Base-by-base conservation (phyloP, 1,140 invertebrate genomes). In the Hypsibius dujardini region DNA sequence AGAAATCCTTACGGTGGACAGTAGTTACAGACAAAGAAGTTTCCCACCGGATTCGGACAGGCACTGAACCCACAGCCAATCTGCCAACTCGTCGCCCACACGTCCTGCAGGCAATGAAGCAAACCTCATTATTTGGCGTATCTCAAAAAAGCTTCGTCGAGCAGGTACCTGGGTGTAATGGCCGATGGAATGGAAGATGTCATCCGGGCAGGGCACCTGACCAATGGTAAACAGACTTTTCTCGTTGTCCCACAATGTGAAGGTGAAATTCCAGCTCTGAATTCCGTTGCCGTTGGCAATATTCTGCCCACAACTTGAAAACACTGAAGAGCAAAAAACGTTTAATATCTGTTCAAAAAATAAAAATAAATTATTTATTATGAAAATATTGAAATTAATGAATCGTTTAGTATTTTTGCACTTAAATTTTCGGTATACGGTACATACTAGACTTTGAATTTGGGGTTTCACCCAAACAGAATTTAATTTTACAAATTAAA, bases 241-340 rank as follows among this genome's bases (percentile, higher is more conserved):
- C 42, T 67, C 62, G 7, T 67, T 7, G 62, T 67, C 62, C 62
- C 62, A 7, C 7, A 67, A 67, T 42, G 3, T 7, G 42, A 67
- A 67, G 12, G 42, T 67, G 42, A 7, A 42, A 42, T 67, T 67
- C 62, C 62, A 67, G 62, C 62, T 67, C 45, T 67, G 62, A 67
- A 67, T 67, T 7, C 62, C 62, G 42, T 67, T 67, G 7, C 62
- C 62, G 62, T 67, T 67, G 42, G 62, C 62, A 42, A 67, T 67
- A 42, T 67, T 67, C 62, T 67, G 62, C 12, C 62, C 62, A 3
- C 7, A 67, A 7, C 62, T 42, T 12, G 3, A 14, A 42, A 67
- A 67, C 7, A 67, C 62, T 67, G 42, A 3, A 7, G 50, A n/a
- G n/a, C n/a, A n/a, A n/a, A n/a, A n/a, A n/a, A n/a, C n/a, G n/a